phyloP scores from a whole-genome alignment of 92 coral and sea anemone genomes.

The Pocillopora grandis region DNA sequence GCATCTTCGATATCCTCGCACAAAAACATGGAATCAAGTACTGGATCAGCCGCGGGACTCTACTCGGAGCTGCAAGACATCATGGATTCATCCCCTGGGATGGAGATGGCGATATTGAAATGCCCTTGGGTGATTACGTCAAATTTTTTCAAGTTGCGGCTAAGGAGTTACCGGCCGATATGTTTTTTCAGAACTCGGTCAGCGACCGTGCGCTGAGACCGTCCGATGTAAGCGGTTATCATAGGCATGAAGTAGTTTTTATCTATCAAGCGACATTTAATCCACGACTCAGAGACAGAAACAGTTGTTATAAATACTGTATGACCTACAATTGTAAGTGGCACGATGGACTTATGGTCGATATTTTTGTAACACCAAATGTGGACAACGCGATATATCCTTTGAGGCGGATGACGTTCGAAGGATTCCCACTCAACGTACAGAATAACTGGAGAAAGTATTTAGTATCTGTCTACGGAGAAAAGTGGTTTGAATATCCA shows the following conservation, averaged over 20 bases:
- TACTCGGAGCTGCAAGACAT: slow-evolving; percentile 78
- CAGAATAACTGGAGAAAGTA: slow-evolving; percentile 65
- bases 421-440: slow-evolving; percentile 70
- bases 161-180: slow-evolving; percentile 56
- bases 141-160: slow-evolving; percentile 54
- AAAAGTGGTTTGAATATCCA: slow-evolving; percentile 57
- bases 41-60: slow-evolving; percentile 69
- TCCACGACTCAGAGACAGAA: slow-evolving; percentile 70
- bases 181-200: slow-evolving; percentile 70
- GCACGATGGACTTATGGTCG: slow-evolving; percentile 75
- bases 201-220: slow-evolving; percentile 67
- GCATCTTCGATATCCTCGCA: slow-evolving; percentile 64
- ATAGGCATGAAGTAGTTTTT: slow-evolving; percentile 59
- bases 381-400: slow-evolving; percentile 40
- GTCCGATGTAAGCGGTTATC: slow-evolving; percentile 16
- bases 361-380: slow-evolving; percentile 43
- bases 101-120: slow-evolving; percentile 56
- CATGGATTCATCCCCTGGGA: slow-evolving; percentile 80
- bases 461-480: slow-evolving; percentile 44
- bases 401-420: slow-evolving; percentile 59
- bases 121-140: slow-evolving; percentile 61
- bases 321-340: slow-evolving; percentile 47
- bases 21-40: slow-evolving; percentile 55
- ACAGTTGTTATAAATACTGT: slow-evolving; percentile 75
- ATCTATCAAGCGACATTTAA: slow-evolving; percentile 54